Percentiles rank a stretch among this genome's conserved stretches.
Conservation (phyloP, 2,888 invertebrate genomes). For the Pachydiplax longipennis region DNA sequence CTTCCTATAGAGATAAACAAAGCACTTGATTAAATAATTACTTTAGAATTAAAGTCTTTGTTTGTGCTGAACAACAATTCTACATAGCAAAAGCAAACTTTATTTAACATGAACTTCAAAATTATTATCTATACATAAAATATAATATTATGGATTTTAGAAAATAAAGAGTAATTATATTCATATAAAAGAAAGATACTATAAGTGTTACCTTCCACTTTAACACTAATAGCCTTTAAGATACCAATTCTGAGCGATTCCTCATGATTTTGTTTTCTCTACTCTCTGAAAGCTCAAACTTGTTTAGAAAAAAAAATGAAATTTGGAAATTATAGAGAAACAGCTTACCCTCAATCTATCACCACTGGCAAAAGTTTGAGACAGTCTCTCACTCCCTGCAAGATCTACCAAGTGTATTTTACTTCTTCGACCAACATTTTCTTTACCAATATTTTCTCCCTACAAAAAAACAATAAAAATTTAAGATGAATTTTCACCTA, state of each 20-base stretch:
- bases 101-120: too few relatives aligned
- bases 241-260: not conserved
- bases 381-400: slow-evolving; percentile 80
- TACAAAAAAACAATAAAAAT: not conserved
- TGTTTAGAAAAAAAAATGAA: too few relatives aligned
- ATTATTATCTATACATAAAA: too few relatives aligned
- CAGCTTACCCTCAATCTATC: slow-evolving; percentile 67
- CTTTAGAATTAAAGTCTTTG: too few relatives aligned
- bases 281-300: too few relatives aligned
- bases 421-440: slow-evolving; percentile 64
- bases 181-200: too few relatives aligned
- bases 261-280: too few relatives aligned
- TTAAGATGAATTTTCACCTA: not conserved
- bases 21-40: not conserved
- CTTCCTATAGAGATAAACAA: slow-evolving; percentile 63
- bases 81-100: too few relatives aligned
- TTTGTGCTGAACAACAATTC: too few relatives aligned
- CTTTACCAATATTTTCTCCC: not conserved
- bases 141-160: too few relatives aligned
- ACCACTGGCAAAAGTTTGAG: slow-evolving; percentile 69
- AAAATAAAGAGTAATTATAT: too few relatives aligned
- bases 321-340: not conserved
- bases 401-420: slow-evolving; percentile 82
- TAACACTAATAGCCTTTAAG: not conserved
- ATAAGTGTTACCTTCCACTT: not conserved